Evolutionary conservation across 2,113 vertebrate species (phyloP), one percentile per base, ranked within the genome.

Genomic region (Pelvicachromis taeniatus): DNA sequence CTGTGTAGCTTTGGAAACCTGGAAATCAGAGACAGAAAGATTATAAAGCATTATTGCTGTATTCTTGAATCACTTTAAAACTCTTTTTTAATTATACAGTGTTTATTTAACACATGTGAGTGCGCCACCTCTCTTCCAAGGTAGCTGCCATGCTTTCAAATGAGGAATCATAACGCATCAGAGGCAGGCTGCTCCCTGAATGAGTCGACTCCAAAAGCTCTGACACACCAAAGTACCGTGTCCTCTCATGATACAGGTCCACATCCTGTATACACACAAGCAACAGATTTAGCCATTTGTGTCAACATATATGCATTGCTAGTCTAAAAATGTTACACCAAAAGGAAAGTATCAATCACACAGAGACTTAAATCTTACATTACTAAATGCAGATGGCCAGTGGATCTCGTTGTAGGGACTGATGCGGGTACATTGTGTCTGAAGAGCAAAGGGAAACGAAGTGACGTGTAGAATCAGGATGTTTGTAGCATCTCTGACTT

Each of bases 401-500:
- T 99, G 97, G 94, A 99, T 96, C 96, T 99, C 98, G 12, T 99
- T 99, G 95, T 99, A 99, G 8, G 98, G 98, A 90, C 98, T 99
- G 93, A 99, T 96, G 17, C 97, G 98, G 3, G 98, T 99, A 81
- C 95, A 96, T 88, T 99, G 98, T 0, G 98, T 99, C 95, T 99
- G 99, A 82, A 99, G 96, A 2, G 97, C 96, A 0, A 98, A 99
- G 0, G 99, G 99, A 94, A 98, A 98, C 45, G 98, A 99, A 5
- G 98, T 99, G 90, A 99, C 99, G 0, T 99, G 98, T 10, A 99
- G 97, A 1, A 96, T 97, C 88, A 99, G 94, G 81, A 99, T 97
- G 94, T 99, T 99, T 59, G 97, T 92, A 0, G 98, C 96, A 79
- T 99, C 98, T 93, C 95, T 96, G 94, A 99, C 96, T 91, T 97